Evolutionary conservation across 2,797 vertebrate genomes (phyloP), one percentile per base, ranked within the genome.

Genomic region (Paedocypris micromegethes): DNA sequence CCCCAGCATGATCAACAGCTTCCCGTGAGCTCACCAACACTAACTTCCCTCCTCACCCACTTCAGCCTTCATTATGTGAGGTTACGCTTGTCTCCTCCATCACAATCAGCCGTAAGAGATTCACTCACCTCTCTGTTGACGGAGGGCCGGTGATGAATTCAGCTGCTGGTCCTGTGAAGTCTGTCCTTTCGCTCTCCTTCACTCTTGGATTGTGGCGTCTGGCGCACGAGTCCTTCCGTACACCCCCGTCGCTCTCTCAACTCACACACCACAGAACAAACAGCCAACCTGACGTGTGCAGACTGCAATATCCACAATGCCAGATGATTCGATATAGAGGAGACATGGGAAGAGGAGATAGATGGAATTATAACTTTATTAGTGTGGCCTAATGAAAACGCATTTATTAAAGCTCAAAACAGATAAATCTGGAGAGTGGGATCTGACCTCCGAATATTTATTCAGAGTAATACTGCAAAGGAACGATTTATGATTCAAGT

Each of bases 81-180:
- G 8, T 44, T 39, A n/a, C 4, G 42, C 3, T 49, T 43, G 42
- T 62, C 45, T 69, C 58, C 45, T 55, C 37, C 47, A 52, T 57
- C 48, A 4, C 2, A 45, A 43, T 41, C 61, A 53, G 5, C 52
- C 6, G 55, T 45, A 61, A 56, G 51, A 48, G 6, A 53, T 50
- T n/a, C 46, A 73, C 71, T 67, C 48, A 67, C 71, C 56, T 62
- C 57, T 54, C 57, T 40, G 51, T 8, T 61, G 50, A 69, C 59
- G 8, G 55, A 23, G 3, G 44, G 49, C 51, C 37, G 47, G 58
- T 62, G 9, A 51, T 23, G 23, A 23, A 23, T 63, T 50, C 68
- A 64, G 23, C 41, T 70, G 68, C 47, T 64, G 5, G 54, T 40
- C 43, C 38, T 55, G 58, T 70, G 45, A 46, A 70, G 63, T 58